Conservation (phyloP, 1,140 invertebrate genomes). For the Nebria ingens region DNA sequence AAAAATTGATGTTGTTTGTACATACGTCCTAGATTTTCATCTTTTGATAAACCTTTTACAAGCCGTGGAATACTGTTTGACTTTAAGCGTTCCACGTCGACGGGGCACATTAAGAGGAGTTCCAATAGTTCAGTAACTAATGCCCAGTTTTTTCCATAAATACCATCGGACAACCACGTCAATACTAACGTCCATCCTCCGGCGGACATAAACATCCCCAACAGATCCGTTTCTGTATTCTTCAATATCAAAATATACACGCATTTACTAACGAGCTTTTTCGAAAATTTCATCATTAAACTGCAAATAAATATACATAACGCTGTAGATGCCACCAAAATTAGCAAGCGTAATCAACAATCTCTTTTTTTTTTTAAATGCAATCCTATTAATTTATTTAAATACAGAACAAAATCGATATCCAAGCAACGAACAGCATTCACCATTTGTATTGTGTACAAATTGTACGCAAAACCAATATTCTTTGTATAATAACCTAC, state of each 20-base stretch:
- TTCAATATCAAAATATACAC: constrained; percentile 90
- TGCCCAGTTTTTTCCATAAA: constrained; percentile 71
- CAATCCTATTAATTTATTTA: no score
- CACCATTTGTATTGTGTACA: no score
- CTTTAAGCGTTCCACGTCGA: constrained; percentile 80
- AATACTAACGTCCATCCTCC: constrained; percentile 86
- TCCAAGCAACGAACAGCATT: no score
- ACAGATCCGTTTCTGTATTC: constrained; percentile 70
- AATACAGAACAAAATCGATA: no score
- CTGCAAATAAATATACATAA: constrained; percentile 47
- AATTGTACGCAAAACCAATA: no score
- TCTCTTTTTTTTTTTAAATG: no score
- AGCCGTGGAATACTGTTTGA: constrained; percentile 84
- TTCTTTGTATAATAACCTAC: no score
- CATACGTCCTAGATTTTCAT: constrained; percentile 65
- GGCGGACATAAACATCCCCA: constrained; percentile 78
- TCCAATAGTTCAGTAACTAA: constrained; percentile 76
- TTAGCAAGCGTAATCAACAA: no score
- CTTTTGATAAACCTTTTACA: constrained; percentile 79
- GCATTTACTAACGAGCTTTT: constrained; percentile 90
- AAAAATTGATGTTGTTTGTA: no score
- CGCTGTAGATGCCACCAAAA: neutral
- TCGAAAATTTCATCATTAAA: constrained; percentile 91
- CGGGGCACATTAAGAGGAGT: constrained; percentile 71
- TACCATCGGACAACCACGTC: constrained; percentile 78